These are phyloP conservation scores for Oreochromis mossambicus DNA, from an alignment of 2,797 vertebrate species.

Conservation along the genomic window DNA sequence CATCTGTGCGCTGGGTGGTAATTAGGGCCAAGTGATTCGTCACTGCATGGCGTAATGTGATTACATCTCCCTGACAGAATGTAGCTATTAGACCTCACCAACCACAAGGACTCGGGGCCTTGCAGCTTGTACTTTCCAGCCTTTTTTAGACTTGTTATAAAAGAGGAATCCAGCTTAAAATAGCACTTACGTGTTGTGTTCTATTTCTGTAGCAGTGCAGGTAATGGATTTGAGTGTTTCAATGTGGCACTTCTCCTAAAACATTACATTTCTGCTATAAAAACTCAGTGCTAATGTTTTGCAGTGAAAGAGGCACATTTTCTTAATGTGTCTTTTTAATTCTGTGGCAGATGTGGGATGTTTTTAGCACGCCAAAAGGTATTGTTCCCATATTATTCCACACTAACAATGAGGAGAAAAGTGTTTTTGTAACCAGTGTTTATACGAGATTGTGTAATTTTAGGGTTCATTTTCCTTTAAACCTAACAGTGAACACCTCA, in stretches of 20 bases:
- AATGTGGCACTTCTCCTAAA: neutral
- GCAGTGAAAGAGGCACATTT: neutral
- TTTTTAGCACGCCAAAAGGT: neutral
- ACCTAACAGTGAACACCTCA: neutral
- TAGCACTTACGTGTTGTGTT: neutral
- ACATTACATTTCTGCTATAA: neutral
- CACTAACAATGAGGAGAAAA: neutral
- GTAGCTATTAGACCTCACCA: conserved; percentile 60
- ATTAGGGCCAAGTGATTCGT: conserved; percentile 48
- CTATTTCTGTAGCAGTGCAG: neutral
- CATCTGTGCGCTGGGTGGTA: conserved; percentile 38
- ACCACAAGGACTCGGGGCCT: conserved; percentile 48
- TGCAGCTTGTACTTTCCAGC: conserved; percentile 26
- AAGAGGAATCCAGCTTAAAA: neutral
- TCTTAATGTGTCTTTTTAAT: neutral
- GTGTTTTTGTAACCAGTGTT: neutral
- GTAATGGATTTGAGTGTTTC: neutral
- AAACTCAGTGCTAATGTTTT: neutral
- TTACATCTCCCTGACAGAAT: conserved; percentile 75
- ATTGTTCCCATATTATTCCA: neutral
- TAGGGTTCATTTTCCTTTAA: neutral
- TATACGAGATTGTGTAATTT: neutral
- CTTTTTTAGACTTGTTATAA: conserved; percentile 31
- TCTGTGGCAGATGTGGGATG: neutral
- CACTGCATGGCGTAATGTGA: conserved; percentile 68